Percentiles rank a stretch among this genome's conserved stretches.
phyloP scores from a whole-genome alignment of 2,113 vertebrate species.

The Ciconia maguari region DNA sequence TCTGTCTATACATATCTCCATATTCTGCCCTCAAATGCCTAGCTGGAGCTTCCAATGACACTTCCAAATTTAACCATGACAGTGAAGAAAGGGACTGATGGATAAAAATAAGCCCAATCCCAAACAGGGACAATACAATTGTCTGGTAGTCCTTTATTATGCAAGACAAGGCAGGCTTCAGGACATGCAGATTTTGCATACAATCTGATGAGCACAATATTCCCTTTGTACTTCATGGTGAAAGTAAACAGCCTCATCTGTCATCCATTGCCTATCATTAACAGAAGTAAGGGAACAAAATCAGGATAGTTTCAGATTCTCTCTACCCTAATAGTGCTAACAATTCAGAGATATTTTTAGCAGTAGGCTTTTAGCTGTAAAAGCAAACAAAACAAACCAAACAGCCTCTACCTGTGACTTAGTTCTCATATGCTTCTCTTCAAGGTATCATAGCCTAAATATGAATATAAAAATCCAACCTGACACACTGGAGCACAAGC shows the following conservation, averaged over 20 bases:
- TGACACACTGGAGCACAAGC: not conserved
- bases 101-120: conserved; percentile 30
- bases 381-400: not conserved
- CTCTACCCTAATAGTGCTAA: not conserved
- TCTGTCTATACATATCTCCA: not conserved
- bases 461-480: not conserved
- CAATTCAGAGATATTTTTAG: not conserved
- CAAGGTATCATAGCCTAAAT: not conserved
- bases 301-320: not conserved
- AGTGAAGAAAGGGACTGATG: not conserved
- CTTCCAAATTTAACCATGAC: conserved; percentile 14
- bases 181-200: conserved; percentile 15
- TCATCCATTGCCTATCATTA: not conserved
- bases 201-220: conserved; percentile 7
- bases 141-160: conserved; percentile 9
- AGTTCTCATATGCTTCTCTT: not conserved
- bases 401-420: not conserved
- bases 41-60: not conserved
- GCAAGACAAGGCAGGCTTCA: conserved; percentile 24
- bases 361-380: not conserved
- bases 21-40: not conserved
- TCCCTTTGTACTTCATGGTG: conserved; percentile 19
- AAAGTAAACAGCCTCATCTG: conserved; percentile 33
- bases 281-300: not conserved
- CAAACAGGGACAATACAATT: conserved; percentile 14